A percentile compares a stretch with the other conserved stretches of the same genome.
Evolutionary conservation across 2,113 vertebrate species (phyloP).

Genomic region (Thalassoma bifasciatum): DNA sequence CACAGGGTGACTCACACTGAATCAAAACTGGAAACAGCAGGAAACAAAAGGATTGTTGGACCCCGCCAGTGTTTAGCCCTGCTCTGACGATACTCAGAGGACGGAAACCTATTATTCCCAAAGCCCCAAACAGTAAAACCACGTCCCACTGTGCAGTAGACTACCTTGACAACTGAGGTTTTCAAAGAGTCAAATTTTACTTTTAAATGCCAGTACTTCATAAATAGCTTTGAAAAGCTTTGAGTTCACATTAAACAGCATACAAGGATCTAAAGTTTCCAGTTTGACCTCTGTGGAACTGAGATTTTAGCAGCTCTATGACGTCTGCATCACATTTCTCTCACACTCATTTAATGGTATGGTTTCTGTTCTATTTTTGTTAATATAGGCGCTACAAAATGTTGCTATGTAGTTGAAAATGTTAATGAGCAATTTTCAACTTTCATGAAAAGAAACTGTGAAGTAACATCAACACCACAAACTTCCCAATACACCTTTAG

Average conservation of each 20-base stretch:
- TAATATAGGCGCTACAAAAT: too few relatives aligned
- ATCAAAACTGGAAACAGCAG: constrained; percentile 59
- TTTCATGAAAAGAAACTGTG: too few relatives aligned
- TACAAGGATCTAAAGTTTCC: too few relatives aligned
- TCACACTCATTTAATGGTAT: too few relatives aligned
- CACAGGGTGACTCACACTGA: constrained; percentile 30
- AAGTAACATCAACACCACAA: too few relatives aligned
- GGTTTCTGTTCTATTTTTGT: too few relatives aligned
- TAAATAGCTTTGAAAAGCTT: neutral
- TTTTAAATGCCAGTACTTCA: neutral
- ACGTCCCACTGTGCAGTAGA: neutral
- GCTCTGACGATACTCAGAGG: constrained; percentile 29
- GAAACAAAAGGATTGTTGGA: constrained; percentile 53
- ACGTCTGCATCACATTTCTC: too few relatives aligned
- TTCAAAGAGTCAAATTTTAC: neutral
- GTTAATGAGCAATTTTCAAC: too few relatives aligned
- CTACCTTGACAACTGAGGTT: neutral
- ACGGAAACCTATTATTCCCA: constrained; percentile 24
- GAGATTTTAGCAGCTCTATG: too few relatives aligned
- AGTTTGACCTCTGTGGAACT: too few relatives aligned
- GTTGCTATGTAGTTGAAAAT: too few relatives aligned
- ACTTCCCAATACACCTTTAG: too few relatives aligned
- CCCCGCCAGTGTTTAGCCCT: constrained; percentile 26
- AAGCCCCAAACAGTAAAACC: constrained; percentile 16
- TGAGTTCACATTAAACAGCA: neutral